These are phyloP conservation scores for Choloepus hoffmanni DNA, from an alignment of 2,113 vertebrate genomes.

Conservation along the genomic window DNA sequence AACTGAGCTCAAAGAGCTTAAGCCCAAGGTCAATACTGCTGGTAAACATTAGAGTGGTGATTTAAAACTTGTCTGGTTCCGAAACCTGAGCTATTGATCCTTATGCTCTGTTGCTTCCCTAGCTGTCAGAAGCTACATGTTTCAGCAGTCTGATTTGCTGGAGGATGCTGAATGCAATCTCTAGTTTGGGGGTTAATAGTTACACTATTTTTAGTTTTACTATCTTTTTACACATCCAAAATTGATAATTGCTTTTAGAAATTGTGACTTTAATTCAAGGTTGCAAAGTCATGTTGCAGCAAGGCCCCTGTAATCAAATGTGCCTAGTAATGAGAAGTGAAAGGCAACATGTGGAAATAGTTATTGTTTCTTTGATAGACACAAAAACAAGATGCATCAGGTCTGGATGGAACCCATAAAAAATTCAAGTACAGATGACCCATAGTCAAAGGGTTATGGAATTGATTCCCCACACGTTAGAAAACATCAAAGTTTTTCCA, in stretches of 20 bases:
- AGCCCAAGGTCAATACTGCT: neutral
- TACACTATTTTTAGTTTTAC: neutral
- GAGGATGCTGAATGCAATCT: neutral
- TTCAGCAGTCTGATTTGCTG: neutral
- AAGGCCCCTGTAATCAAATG: conserved; percentile 14
- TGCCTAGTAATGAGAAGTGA: conserved; percentile 16
- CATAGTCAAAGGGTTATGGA: neutral
- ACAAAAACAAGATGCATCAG: conserved; percentile 36
- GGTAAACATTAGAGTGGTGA: neutral
- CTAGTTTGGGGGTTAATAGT: conserved; percentile 31
- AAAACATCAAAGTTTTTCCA: conserved; percentile 35
- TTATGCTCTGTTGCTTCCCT: neutral
- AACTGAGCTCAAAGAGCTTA: conserved; percentile 3
- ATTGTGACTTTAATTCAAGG: conserved; percentile 2
- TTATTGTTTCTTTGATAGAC: conserved; percentile 45
- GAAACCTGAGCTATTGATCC: neutral
- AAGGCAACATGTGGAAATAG: conserved; percentile 22
- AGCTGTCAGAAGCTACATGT: neutral
- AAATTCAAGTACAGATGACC: conserved; percentile 5
- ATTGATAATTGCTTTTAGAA: conserved; percentile 46
- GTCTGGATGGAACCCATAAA: neutral
- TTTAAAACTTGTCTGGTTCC: neutral
- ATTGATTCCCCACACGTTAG: neutral
- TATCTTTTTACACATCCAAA: conserved; percentile 12
- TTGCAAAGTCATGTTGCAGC: neutral